Conservation (phyloP, 2,888 invertebrate genomes). For the Cataglyphis albicans region DNA sequence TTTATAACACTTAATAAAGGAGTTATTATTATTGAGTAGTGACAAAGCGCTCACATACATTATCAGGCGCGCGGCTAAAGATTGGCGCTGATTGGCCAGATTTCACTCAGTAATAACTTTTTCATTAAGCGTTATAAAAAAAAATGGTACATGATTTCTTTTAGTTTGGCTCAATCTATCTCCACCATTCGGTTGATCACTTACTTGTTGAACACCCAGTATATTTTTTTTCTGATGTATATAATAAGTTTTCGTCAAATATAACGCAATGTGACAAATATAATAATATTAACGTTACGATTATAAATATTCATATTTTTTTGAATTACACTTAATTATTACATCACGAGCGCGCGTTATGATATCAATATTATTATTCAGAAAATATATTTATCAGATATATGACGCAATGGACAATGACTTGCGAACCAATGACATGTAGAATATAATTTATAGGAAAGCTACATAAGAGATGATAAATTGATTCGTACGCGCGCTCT, state of each 20-base stretch:
- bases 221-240: neutral
- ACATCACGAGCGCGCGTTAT: neutral
- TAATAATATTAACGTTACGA: neutral
- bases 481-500: no score
- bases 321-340: neutral
- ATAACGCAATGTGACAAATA: neutral
- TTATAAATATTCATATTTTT: neutral
- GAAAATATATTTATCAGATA: neutral
- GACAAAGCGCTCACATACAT: no score
- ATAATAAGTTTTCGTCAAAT: neutral
- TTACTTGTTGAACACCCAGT: no score
- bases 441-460: neutral
- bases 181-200: no score
- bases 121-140: no score
- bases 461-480: neutral
- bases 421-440: slow-evolving; percentile 2
- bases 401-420: slow-evolving; percentile 13
- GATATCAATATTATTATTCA: neutral
- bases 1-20: no score
- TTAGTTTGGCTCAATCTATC: no score
- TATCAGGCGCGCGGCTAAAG: no score
- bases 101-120: no score
- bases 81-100: no score
- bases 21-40: no score
- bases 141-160: no score